Percentiles rank a stretch among this genome's conserved stretches.
phyloP scores from a whole-genome alignment of 2,888 invertebrate species.

The Macropis europaea region DNA sequence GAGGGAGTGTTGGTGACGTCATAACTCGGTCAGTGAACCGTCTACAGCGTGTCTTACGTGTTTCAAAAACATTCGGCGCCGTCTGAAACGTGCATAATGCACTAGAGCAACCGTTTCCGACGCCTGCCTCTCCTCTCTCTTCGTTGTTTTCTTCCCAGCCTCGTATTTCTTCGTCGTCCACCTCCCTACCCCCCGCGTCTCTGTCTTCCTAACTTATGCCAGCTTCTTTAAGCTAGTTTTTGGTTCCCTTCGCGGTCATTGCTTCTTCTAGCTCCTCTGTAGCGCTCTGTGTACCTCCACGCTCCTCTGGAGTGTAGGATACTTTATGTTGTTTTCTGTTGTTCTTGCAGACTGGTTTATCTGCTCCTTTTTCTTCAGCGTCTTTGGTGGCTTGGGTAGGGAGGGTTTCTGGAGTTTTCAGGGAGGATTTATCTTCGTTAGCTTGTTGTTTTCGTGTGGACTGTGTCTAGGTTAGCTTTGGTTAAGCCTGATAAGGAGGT shows the following conservation, averaged over 20 bases:
- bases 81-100: conserved; percentile 44
- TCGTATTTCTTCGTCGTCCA: conserved; percentile 14
- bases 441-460: too few relatives aligned
- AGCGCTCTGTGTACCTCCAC: too few relatives aligned
- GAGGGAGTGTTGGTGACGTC: conserved; percentile 67
- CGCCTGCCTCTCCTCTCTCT: not conserved
- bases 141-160: not conserved
- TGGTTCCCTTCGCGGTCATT: not conserved
- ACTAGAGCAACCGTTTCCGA: conserved; percentile 4
- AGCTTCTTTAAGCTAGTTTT: not conserved
- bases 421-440: too few relatives aligned
- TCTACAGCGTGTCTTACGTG: conserved; percentile 65
- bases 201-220: conserved; percentile 9
- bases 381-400: too few relatives aligned
- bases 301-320: too few relatives aligned
- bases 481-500: too few relatives aligned
- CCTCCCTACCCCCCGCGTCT: not conserved
- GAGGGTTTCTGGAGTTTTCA: too few relatives aligned
- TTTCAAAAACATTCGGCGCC: conserved; percentile 73
- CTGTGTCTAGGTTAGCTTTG: too few relatives aligned
- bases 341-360: too few relatives aligned
- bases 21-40: conserved; percentile 78
- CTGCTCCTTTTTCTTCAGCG: too few relatives aligned
- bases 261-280: too few relatives aligned
- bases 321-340: too few relatives aligned